Conservation (phyloP, 2,888 invertebrate genomes). For the Syrista parreyssii region DNA sequence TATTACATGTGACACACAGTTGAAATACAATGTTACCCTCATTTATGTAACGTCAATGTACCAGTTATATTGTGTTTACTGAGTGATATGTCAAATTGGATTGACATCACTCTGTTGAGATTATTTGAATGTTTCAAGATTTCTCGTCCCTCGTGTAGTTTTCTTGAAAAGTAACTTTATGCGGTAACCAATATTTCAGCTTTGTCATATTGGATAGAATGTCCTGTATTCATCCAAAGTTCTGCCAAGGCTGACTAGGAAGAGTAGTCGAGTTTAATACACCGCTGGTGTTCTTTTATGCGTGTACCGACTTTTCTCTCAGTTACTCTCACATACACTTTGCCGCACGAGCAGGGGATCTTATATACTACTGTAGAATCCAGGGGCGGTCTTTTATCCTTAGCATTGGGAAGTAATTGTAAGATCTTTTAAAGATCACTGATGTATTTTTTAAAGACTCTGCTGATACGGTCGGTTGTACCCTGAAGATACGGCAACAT, state of each 20-base stretch:
- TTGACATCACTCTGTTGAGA: no score
- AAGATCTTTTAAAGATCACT: constrained; percentile 9
- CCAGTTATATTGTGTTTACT: no score
- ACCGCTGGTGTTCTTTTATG: not conserved
- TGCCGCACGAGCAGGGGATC: constrained; percentile 5
- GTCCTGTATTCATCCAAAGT: no score
- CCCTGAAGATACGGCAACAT: constrained; percentile 15
- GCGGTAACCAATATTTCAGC: no score
- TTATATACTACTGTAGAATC: constrained; percentile 12
- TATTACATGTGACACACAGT: no score
- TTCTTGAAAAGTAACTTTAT: no score
- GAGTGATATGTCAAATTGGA: no score
- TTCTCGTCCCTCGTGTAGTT: no score
- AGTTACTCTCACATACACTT: constrained; percentile 5
- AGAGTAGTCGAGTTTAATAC: not conserved
- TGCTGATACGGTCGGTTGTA: constrained; percentile 1
- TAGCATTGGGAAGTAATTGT: not conserved
- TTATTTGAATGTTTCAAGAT: no score
- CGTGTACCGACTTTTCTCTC: not conserved
- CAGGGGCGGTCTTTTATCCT: not conserved
- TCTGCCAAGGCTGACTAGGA: not conserved
- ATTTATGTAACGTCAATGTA: no score
- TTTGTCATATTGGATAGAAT: no score
- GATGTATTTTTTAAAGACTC: constrained; percentile 10
- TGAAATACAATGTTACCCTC: no score